Conservation (phyloP, 2,113 vertebrate genomes). For the Lontra canadensis region DNA sequence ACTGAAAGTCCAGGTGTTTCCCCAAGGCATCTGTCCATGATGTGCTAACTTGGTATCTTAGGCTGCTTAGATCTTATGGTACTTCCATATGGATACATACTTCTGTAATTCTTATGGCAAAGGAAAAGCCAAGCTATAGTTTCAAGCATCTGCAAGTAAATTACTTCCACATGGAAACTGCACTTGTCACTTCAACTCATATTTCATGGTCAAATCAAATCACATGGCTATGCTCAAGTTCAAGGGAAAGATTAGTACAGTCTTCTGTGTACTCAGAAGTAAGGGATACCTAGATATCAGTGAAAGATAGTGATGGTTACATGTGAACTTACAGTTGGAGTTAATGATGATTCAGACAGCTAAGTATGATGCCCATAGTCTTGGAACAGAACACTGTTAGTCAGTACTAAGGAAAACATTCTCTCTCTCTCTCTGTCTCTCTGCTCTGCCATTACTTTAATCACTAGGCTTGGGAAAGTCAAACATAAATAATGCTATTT, state of each 20-base stretch:
- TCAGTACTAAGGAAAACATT: not conserved
- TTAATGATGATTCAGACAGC: not conserved
- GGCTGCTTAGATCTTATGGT: not conserved
- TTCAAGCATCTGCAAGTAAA: not conserved
- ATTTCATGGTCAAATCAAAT: not conserved
- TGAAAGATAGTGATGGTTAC: not conserved
- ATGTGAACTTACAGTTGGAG: not conserved
- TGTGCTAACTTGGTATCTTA: not conserved
- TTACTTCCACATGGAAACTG: not conserved
- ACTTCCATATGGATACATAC: not conserved
- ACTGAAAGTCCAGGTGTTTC: not conserved
- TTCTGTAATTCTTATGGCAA: not conserved
- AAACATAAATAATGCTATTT: constrained; percentile 7
- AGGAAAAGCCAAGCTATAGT: not conserved
- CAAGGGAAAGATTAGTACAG: not conserved
- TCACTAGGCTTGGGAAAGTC: not conserved
- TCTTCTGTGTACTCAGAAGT: not conserved
- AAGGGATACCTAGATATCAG: not conserved
- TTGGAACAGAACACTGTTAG: not conserved
- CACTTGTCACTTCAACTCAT: not conserved
- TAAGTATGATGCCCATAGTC: not conserved
- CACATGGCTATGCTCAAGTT: not conserved
- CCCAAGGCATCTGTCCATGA: not conserved
- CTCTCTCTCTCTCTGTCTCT: not conserved
- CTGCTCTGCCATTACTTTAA: not conserved